Conservation (phyloP, 2,797 vertebrate genomes). For the Lagorchestes hirsutus region DNA sequence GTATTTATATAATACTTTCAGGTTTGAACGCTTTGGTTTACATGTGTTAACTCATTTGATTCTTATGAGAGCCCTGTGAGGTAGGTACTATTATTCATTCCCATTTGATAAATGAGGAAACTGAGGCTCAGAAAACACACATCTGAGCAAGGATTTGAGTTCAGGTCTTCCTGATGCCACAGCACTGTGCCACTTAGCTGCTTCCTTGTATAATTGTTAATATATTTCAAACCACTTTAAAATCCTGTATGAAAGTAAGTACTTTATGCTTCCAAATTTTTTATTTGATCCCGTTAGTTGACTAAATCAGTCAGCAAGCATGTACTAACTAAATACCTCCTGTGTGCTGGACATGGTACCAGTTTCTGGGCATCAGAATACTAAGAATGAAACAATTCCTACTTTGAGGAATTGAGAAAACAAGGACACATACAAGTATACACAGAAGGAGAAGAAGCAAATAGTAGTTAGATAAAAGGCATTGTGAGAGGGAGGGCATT, state of each 20-base stretch:
- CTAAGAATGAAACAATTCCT: not conserved
- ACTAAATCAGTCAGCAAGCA: not conserved
- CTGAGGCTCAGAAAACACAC: not conserved
- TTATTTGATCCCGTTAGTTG: not conserved
- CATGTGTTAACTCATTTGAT: not conserved
- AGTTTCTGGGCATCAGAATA: not conserved
- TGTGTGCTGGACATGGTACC: not conserved
- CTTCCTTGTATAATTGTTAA: not conserved
- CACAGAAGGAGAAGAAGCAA: not conserved
- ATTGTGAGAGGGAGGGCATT: not conserved
- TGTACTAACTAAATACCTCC: not conserved
- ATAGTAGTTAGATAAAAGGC: not conserved
- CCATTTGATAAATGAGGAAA: not conserved
- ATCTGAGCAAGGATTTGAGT: not conserved
- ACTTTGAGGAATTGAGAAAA: not conserved
- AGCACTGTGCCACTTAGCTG: not conserved
- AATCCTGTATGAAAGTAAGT: not conserved
- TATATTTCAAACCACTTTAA: not conserved
- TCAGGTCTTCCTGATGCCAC: not conserved
- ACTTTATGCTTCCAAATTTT: not conserved
- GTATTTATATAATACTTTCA: not conserved
- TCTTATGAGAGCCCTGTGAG: not conserved
- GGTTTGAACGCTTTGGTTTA: not conserved
- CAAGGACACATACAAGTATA: not conserved
- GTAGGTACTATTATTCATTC: not conserved